These are phyloP conservation scores for Lacanobia oleracea DNA, from an alignment of 2,888 invertebrate genomes.

Conservation along the genomic window DNA sequence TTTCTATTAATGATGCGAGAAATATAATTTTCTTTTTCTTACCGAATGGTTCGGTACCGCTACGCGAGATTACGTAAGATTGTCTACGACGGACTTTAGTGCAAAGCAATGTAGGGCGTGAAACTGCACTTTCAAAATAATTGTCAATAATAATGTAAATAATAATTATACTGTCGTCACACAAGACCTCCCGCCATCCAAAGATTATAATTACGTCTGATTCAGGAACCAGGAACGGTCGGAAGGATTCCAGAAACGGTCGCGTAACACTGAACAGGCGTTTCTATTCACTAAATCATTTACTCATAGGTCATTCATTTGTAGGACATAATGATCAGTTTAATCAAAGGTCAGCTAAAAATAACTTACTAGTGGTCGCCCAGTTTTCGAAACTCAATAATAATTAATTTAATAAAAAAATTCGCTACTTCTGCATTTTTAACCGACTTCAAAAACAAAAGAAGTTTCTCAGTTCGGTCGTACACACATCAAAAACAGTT, in stretches of 20 bases:
- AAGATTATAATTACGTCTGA: neutral
- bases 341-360: neutral
- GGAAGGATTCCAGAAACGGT: neutral
- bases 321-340: neutral
- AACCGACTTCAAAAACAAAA: too few relatives aligned
- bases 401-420: too few relatives aligned
- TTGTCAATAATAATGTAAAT: too few relatives aligned
- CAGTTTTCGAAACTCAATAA: neutral
- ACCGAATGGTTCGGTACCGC: neutral
- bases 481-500: too few relatives aligned
- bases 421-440: too few relatives aligned
- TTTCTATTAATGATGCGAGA: neutral
- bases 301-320: neutral
- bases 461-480: too few relatives aligned
- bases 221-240: too few relatives aligned
- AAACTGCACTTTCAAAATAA: neutral
- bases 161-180: too few relatives aligned
- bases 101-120: neutral
- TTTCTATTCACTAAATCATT: constrained; percentile 4
- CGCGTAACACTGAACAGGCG: constrained; percentile 10
- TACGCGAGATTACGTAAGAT: neutral
- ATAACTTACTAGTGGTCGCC: neutral
- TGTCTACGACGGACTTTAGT: neutral
- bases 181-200: too few relatives aligned
- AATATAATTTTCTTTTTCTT: constrained; percentile 2